Evolutionary conservation across 2,113 vertebrate genomes (phyloP).

Genomic region (Serinus canaria): DNA sequence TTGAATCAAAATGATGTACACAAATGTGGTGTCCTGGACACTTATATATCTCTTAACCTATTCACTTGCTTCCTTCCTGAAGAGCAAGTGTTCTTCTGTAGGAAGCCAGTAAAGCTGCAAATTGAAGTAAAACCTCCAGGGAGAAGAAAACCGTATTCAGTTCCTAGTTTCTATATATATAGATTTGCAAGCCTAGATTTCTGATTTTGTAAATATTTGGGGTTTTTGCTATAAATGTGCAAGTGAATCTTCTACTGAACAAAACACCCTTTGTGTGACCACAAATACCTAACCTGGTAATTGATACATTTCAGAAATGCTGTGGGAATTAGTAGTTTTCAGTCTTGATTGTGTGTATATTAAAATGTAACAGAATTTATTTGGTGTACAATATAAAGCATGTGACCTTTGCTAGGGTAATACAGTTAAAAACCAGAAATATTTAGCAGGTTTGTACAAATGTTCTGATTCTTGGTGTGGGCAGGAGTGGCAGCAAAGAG

Average conservation of each 20-base stretch:
- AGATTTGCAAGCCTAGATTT: background rate
- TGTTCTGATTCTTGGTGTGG: background rate
- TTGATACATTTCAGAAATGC: background rate
- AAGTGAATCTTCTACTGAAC: background rate
- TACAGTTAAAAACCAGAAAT: background rate
- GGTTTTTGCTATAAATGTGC: background rate
- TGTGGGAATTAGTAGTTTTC: background rate
- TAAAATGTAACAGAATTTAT: background rate
- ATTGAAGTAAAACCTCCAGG: background rate
- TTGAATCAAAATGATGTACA: background rate
- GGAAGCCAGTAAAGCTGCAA: background rate
- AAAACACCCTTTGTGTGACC: background rate
- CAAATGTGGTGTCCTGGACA: background rate
- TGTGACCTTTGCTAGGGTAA: background rate
- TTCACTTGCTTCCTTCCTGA: background rate
- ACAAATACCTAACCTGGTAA: background rate
- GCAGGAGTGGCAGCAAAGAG: background rate
- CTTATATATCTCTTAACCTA: background rate
- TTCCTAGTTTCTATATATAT: background rate
- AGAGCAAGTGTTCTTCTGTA: background rate
- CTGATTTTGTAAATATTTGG: background rate
- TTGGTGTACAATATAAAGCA: background rate
- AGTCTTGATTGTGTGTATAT: background rate
- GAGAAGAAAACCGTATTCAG: background rate
- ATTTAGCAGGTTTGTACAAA: background rate